Evolutionary conservation across 2,113 vertebrate genomes (phyloP), one percentile per base, ranked within the genome.

Genomic region (Artemisiospiza belli): DNA sequence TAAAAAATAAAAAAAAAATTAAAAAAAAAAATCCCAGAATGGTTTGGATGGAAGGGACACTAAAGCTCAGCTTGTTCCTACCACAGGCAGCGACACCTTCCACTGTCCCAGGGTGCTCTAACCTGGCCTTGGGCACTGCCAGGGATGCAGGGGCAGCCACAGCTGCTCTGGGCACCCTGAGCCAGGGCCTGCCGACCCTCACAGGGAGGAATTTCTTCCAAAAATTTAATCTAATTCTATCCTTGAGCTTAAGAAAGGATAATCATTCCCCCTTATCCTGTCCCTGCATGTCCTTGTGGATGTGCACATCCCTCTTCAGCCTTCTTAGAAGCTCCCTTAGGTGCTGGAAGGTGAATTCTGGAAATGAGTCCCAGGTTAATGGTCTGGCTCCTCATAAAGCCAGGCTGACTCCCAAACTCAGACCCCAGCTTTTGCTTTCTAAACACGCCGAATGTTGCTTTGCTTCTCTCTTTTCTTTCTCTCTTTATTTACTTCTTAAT

Each of bases 401-500:
- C 62, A 61, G 15, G 5, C 28, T 23, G 41, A 2, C 11, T n/a
- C 11, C 37, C 12, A 30, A 20, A 39, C 67, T 54, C 62, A 80
- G 24, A 6, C 31, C 49, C 41, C 21, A 75, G 39, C n/a, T n/a
- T 12, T 79, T 2, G 57, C 27, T 86, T 89, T 64, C 78, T 84
- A 75, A 91, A 74, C 51, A 61, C 0, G 0, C 27, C 3, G 1
- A 41, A 31, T 2, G 33, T 52, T 17, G 28, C 87, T 88, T 37
- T 10, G 59, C 8, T 70, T 57, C 66, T 4, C 5, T 44, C 83
- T 95, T 94, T 77, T 51, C 68, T 82, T 55, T 19, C 83, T 49
- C 52, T 68, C 83, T 49, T 78, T 80, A 58, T 89, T 88, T 67
- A 63, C 72, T 94, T 37, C 19, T 83, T 91, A 5, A 88, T 95